Evolutionary conservation across 2,888 invertebrate genomes (phyloP), one percentile per base, ranked within the genome.

Genomic region (Zonitis immaculata): DNA sequence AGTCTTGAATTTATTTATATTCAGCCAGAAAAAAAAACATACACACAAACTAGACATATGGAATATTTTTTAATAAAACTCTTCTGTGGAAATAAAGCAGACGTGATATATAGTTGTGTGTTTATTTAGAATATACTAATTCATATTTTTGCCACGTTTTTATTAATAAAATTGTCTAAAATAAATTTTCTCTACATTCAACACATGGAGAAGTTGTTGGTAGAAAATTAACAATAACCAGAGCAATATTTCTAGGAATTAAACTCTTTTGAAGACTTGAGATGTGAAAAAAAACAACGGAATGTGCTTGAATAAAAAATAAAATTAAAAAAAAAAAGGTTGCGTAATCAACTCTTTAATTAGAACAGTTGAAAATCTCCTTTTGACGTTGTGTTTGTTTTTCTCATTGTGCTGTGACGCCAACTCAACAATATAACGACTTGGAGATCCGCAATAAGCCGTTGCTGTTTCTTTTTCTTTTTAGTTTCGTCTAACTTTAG

Each of bases 331-430:
- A n/a, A n/a, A n/a, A n/a, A n/a, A n/a, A 14, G 12, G 18, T 18
- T n/a, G 42, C 46, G 49, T 53, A 53, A 53, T 49, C 45, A 53
- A 53, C 53, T 53, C 49, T 44, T 49, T 53, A 53, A 53, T 53
- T 53, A 52, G 42, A 35, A 32, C 30, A 22, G 35, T 49, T 49
- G 35, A 49, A 49, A 49, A 44, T 35, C 16, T 16, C 16, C 6
- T 16, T 16, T 16, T 35, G 28, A 28, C 28, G 27, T 22, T 22
- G 3, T 5, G 22, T 7, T 26, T 26, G 3, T 26, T 26, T 26
- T 7, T n/a, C n/a, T n/a, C n/a, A n/a, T n/a, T 7, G 3, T 7
- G 4, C 16, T 35, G 2, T 16, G 2, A 7, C 16, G 16, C 16
- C 14, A 9, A 16, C 9, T 16, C 16, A 5, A 16, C 9, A n/a